phyloP scores from a whole-genome alignment of 2,113 vertebrate genomes.

The Ammodytes marinus region DNA sequence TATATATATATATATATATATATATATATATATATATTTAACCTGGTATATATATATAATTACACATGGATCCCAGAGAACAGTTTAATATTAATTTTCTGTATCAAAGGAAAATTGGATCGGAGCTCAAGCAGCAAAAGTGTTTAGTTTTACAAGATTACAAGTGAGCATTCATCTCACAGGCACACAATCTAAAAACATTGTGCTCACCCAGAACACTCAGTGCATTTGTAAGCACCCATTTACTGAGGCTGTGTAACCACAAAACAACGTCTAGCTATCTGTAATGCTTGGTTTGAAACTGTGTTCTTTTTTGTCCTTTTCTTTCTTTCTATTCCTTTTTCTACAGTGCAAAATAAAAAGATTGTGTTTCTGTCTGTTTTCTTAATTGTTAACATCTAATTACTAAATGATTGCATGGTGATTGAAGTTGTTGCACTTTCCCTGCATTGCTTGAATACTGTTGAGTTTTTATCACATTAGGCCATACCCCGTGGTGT shows the following conservation, averaged over 20 bases:
- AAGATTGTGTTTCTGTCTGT: neutral
- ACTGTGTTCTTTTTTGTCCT: neutral
- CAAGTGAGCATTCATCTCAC: constrained; percentile 24
- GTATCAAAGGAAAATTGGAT: constrained; percentile 55
- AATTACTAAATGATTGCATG: constrained; percentile 9
- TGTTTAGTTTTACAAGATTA: constrained; percentile 41
- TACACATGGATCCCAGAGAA: constrained; percentile 26
- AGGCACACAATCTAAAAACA: constrained; percentile 36
- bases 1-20: constrained; percentile 4
- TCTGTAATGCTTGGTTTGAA: constrained; percentile 24
- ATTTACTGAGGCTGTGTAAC: constrained; percentile 28
- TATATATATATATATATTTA: constrained; percentile 9
- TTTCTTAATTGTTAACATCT: neutral
- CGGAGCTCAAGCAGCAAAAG: constrained; percentile 15
- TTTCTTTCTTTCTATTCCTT: too few species aligned
- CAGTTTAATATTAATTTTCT: constrained; percentile 45
- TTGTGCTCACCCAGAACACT: constrained; percentile 13
- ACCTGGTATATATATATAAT: too few species aligned
- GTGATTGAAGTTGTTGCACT: neutral
- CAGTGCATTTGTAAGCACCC: constrained; percentile 23
- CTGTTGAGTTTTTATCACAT: constrained; percentile 4
- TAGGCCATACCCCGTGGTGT: neutral
- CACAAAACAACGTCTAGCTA: constrained; percentile 5
- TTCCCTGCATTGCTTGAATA: constrained; percentile 3
- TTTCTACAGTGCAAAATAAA: neutral